Evolutionary conservation across 2,888 invertebrate genomes (phyloP).

Genomic region (Nephrotoma guestfalica): DNA sequence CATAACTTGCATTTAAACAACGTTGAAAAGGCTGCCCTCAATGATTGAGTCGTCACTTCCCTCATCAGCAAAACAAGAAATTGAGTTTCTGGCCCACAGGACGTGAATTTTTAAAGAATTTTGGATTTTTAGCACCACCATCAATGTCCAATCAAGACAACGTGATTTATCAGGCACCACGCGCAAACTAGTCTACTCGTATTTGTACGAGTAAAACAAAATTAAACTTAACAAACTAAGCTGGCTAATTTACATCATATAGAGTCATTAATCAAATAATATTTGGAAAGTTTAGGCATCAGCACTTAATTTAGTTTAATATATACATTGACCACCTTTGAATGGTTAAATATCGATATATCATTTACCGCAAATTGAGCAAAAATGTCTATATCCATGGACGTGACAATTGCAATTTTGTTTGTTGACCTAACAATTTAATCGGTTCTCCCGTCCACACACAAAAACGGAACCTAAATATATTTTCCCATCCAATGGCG

Average conservation of each 20-base stretch:
- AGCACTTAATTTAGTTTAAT: not conserved
- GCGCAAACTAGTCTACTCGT: fast-evolving
- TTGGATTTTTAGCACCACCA: no score
- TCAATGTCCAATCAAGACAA: no score
- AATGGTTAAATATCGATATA: not conserved
- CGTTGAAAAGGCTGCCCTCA: no score
- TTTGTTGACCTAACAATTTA: not conserved
- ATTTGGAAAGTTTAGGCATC: not conserved
- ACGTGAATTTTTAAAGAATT: no score
- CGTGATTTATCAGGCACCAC: no score
- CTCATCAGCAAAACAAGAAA: no score
- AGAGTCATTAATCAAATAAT: not conserved
- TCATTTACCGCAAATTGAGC: not conserved
- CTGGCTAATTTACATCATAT: no score
- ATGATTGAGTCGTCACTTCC: no score
- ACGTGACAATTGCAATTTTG: not conserved
- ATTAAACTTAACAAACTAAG: no score
- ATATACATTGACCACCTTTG: not conserved
- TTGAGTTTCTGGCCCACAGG: no score
- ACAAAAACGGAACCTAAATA: not conserved
- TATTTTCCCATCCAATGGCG: not conserved
- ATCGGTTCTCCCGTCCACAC: not conserved
- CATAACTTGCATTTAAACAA: no score
- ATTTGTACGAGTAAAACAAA: no score
- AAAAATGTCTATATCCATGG: not conserved